phyloP scores from a whole-genome alignment of 2,113 vertebrate species.

The Ceyx margarethae region DNA sequence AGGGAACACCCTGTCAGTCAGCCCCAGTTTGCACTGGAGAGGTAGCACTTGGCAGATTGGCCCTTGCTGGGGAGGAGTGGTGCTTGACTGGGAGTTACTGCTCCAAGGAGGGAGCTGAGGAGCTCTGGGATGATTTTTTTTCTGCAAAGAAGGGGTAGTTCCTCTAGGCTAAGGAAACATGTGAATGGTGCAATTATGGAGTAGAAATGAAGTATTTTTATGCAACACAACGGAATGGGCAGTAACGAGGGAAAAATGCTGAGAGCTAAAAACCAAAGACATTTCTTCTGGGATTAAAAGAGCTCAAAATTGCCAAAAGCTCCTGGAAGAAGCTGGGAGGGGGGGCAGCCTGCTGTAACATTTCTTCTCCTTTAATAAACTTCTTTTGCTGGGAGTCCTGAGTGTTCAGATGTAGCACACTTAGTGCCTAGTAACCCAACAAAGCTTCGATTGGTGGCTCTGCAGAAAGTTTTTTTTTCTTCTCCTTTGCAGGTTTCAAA shows the following conservation, averaged over 20 bases:
- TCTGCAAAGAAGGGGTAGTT: neutral
- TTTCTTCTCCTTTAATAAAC: slow-evolving; percentile 65
- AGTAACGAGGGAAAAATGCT: slow-evolving; percentile 18
- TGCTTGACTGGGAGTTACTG: neutral
- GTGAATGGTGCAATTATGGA: neutral
- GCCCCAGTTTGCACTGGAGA: neutral
- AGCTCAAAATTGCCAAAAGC: slow-evolving; percentile 57
- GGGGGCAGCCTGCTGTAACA: slow-evolving; percentile 51
- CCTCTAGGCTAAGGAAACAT: neutral
- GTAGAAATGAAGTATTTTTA: neutral
- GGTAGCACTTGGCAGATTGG: neutral
- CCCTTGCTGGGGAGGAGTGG: neutral
- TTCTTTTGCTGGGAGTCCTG: slow-evolving; percentile 61
- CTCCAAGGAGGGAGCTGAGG: neutral
- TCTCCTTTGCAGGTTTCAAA: slow-evolving; percentile 73
- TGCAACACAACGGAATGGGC: neutral
- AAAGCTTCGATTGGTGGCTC: slow-evolving; percentile 74
- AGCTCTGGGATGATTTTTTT: neutral
- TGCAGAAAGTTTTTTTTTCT: slow-evolving; percentile 56
- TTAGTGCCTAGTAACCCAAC: slow-evolving; percentile 81
- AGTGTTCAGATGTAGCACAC: slow-evolving; percentile 72
- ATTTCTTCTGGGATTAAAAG: slow-evolving; percentile 73
- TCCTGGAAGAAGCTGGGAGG: neutral
- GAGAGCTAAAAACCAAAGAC: slow-evolving; percentile 42
- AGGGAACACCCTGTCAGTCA: neutral